These are phyloP conservation scores for Mythimna ferrago DNA, from an alignment of 2,888 invertebrate genomes.

Conservation along the genomic window DNA sequence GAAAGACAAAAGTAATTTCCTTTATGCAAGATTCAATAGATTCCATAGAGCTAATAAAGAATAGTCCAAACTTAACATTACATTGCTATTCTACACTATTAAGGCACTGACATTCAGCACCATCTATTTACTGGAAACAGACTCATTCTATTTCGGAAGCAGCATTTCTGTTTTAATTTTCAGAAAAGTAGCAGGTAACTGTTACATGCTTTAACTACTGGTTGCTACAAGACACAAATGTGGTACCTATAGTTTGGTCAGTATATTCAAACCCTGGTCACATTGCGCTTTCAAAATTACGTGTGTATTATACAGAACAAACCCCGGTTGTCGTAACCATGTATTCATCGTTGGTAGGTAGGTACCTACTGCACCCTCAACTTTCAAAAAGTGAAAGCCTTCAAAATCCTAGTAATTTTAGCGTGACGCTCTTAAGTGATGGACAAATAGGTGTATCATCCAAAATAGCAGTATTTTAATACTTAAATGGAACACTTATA, in stretches of 20 bases:
- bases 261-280: conserved; percentile 40
- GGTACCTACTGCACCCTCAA: conserved; percentile 48
- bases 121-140: conserved; percentile 2
- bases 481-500: conserved; percentile 27
- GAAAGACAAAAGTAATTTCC: conserved; percentile 54
- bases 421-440: conserved; percentile 56
- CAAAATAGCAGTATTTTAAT: conserved; percentile 26
- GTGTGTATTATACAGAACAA: conserved; percentile 48
- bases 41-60: background rate
- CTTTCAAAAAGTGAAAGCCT: conserved; percentile 60
- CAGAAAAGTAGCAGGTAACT: background rate
- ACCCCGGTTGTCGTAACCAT: conserved; percentile 47
- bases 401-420: conserved; percentile 58
- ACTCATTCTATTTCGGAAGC: conserved; percentile 1
- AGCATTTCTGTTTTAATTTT: conserved; percentile 15
- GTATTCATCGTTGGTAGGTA: conserved; percentile 36
- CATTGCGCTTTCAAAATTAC: conserved; percentile 35
- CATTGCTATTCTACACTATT: background rate
- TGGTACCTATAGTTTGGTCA: background rate
- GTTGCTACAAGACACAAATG: conserved; percentile 13
- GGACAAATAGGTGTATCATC: conserved; percentile 43
- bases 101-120: background rate
- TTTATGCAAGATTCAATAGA: conserved; percentile 40
- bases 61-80: background rate
- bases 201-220: background rate